Percentiles rank a stretch among this genome's conserved stretches.
Conservation (phyloP, 2,113 vertebrate genomes). For the Hucho hucho region DNA sequence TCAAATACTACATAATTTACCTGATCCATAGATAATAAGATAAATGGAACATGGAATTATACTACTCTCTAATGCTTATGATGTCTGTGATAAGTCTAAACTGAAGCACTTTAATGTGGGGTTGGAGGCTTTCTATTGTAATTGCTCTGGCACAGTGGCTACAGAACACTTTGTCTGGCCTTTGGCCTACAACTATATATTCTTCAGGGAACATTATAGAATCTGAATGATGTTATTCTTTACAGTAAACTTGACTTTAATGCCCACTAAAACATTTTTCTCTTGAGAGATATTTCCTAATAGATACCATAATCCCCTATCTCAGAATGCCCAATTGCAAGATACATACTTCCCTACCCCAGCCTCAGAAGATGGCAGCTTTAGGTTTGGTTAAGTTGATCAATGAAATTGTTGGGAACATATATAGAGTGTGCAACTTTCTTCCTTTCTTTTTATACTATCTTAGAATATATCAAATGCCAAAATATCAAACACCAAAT, state of each 20-base stretch:
- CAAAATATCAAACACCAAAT: too few species aligned
- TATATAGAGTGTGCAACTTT: conserved; percentile 5
- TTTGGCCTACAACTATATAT: conserved; percentile 48
- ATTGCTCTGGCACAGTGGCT: conserved; percentile 56
- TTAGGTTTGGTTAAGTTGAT: too few species aligned
- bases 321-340: too few species aligned
- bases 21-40: not conserved
- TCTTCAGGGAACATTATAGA: conserved; percentile 42
- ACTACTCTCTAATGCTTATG: conserved; percentile 47
- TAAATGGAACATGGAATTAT: not conserved
- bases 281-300: too few species aligned
- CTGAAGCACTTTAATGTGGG: conserved; percentile 56
- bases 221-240: not conserved
- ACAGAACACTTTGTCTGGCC: conserved; percentile 58
- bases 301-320: too few species aligned
- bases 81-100: conserved; percentile 25
- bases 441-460: not conserved
- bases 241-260: not conserved
- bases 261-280: too few species aligned
- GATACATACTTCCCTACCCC: too few species aligned
- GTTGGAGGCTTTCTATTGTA: conserved; percentile 60
- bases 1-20: not conserved
- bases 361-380: too few species aligned
- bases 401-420: too few species aligned
- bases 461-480: too few species aligned